Evolutionary conservation across 2,113 vertebrate genomes (phyloP).

Genomic region (Pituophis catenifer): DNA sequence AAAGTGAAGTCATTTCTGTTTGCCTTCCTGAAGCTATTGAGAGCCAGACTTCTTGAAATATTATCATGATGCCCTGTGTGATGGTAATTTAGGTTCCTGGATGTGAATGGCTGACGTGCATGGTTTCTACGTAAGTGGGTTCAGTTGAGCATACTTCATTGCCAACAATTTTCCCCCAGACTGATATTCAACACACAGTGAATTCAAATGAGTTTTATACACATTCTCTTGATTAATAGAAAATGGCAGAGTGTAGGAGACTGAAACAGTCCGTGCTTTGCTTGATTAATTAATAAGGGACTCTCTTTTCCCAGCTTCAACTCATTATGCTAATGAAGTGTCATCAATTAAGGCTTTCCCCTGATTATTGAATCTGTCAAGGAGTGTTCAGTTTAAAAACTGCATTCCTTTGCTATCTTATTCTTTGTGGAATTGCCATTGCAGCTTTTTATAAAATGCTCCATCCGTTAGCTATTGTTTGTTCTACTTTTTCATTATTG

Average conservation of each 20-base stretch:
- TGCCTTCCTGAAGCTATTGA: slow-evolving; percentile 40
- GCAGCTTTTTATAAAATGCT: slow-evolving; percentile 62
- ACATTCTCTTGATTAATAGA: slow-evolving; percentile 74
- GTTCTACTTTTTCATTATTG: slow-evolving; percentile 64
- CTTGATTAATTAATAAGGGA: slow-evolving; percentile 82
- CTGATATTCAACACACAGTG: slow-evolving; percentile 59
- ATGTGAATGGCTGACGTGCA: slow-evolving; percentile 46
- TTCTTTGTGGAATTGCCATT: slow-evolving; percentile 60
- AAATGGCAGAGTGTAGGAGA: slow-evolving; percentile 75
- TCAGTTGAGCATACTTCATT: slow-evolving; percentile 56
- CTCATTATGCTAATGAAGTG: slow-evolving; percentile 83
- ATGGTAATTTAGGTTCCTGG: slow-evolving; percentile 47
- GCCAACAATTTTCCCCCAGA: slow-evolving; percentile 59
- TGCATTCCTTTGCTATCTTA: slow-evolving; percentile 66
- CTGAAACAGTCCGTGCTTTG: slow-evolving; percentile 74
- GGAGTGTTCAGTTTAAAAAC: slow-evolving; percentile 67
- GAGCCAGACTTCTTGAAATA: slow-evolving; percentile 42
- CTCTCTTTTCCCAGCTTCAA: slow-evolving; percentile 76
- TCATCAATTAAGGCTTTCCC: slow-evolving; percentile 81
- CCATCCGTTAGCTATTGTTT: slow-evolving; percentile 60
- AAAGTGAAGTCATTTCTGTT: slow-evolving; percentile 39
- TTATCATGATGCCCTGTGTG: slow-evolving; percentile 51
- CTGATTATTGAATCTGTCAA: slow-evolving; percentile 80
- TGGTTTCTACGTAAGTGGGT: slow-evolving; percentile 49
- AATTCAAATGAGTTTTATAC: slow-evolving; percentile 74